These are phyloP conservation scores for Lethenteron reissneri DNA, from an alignment of 2,113 vertebrate species.

Conservation along the genomic window DNA sequence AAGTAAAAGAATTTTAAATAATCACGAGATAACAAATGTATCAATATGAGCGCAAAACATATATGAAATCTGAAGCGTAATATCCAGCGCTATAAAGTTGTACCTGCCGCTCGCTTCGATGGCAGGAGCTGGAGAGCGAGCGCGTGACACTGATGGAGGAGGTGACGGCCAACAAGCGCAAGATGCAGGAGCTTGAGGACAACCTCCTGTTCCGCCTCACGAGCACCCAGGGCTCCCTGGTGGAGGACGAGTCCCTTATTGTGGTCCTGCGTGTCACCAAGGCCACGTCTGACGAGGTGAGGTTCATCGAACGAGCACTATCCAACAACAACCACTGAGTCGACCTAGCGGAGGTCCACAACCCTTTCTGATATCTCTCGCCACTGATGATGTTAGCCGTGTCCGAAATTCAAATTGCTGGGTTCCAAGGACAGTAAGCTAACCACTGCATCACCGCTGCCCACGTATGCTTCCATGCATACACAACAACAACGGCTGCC, in stretches of 20 bases:
- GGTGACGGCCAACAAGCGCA: conserved; percentile 42
- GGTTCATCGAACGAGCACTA: not conserved
- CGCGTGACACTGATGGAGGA: conserved; percentile 39
- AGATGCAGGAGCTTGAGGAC: conserved; percentile 51
- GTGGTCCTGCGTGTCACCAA: conserved; percentile 40
- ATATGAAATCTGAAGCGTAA: not conserved
- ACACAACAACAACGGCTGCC: no score
- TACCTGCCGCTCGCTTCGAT: not conserved
- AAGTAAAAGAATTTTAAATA: no score
- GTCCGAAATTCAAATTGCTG: no score
- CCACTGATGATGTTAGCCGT: no score
- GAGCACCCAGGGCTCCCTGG: conserved; percentile 41
- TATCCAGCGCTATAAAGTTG: not conserved
- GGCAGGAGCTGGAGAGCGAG: conserved; percentile 43
- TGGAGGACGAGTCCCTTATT: conserved; percentile 45
- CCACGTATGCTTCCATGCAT: no score
- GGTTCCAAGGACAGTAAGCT: no score
- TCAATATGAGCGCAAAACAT: not conserved
- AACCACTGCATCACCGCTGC: no score
- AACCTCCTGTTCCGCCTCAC: conserved; percentile 37
- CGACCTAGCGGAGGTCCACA: no score
- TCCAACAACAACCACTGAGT: no score
- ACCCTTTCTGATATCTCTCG: no score
- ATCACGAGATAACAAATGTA: no score
- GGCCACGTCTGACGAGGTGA: conserved; percentile 40